A percentile compares a stretch with the other conserved stretches of the same genome.
These are phyloP conservation scores for Nothoprocta perdicaria DNA, from an alignment of 2,113 vertebrate species.

Conservation along the genomic window DNA sequence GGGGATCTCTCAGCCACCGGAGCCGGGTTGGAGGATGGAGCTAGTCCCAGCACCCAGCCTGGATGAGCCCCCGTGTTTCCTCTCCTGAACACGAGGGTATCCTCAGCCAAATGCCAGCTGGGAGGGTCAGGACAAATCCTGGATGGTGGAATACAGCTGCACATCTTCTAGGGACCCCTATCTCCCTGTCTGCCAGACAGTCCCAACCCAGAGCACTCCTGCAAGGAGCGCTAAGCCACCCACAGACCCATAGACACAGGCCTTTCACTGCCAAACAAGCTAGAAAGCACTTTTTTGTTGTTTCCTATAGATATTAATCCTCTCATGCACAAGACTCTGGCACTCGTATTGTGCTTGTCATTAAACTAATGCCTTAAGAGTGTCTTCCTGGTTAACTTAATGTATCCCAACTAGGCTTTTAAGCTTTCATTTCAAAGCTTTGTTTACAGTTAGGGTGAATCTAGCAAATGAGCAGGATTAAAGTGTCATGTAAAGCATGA, in stretches of 20 bases:
- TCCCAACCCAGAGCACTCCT: not conserved
- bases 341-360: conserved; percentile 29
- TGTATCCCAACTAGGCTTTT: conserved; percentile 57
- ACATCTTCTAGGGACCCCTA: accelerated
- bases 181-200: not conserved
- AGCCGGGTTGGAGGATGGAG: not conserved
- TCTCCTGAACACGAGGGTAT: not conserved
- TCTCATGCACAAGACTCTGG: conserved; percentile 2
- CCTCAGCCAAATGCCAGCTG: accelerated
- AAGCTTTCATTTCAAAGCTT: conserved; percentile 70
- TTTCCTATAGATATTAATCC: conserved; percentile 5
- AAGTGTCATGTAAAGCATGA: conserved; percentile 67
- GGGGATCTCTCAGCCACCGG: not conserved
- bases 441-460: conserved; percentile 72
- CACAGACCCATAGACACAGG: accelerated
- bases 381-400: conserved; percentile 69
- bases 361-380: conserved; percentile 63
- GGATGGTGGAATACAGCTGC: accelerated
- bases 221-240: not conserved
- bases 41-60: not conserved
- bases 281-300: not conserved
- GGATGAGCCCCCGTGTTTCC: not conserved
- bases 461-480: conserved; percentile 77
- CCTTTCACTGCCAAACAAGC: not conserved
- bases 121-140: not conserved